Percentiles rank a stretch among this genome's conserved stretches.
These are phyloP conservation scores for Drosophila kurseongensis DNA, from an alignment of 1,140 invertebrate genomes.

Conservation along the genomic window DNA sequence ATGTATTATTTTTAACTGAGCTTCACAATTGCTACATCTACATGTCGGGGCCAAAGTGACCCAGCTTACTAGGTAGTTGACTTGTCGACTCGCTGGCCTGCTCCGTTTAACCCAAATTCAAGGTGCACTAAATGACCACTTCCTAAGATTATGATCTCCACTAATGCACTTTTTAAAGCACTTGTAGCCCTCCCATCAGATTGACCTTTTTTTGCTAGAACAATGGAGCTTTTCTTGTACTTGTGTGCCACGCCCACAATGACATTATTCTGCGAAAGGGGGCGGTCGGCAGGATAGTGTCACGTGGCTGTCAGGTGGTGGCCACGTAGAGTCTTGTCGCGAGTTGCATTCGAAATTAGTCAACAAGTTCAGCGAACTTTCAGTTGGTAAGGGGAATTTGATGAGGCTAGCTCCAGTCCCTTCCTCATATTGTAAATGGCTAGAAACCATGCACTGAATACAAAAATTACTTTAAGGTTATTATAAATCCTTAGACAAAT, in stretches of 20 bases:
- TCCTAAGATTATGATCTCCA: conserved; percentile 29
- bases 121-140: conserved; percentile 25
- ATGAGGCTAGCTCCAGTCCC: conserved; percentile 13
- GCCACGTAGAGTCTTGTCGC: conserved; percentile 32
- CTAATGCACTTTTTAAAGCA: conserved; percentile 45
- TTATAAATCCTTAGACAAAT: not conserved
- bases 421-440: conserved; percentile 15
- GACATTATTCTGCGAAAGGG: conserved; percentile 48
- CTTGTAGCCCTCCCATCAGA: conserved; percentile 6
- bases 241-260: conserved; percentile 38
- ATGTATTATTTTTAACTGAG: conserved; percentile 3
- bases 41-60: conserved; percentile 1
- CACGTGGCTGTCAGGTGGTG: conserved; percentile 63
- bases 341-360: conserved; percentile 68
- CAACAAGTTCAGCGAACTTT: conserved; percentile 48
- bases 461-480: conserved; percentile 1
- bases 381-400: conserved; percentile 17
- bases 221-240: conserved; percentile 6
- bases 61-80: conserved; percentile 18
- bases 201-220: conserved; percentile 7
- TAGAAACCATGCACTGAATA: conserved; percentile 16
- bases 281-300: conserved; percentile 59
- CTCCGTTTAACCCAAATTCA: conserved; percentile 1
- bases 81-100: conserved; percentile 15
- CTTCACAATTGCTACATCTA: not conserved